A percentile compares a stretch with the other conserved stretches of the same genome.
These are phyloP conservation scores for Thecocarcelia acutangulata DNA, from an alignment of 2,888 invertebrate genomes.

Conservation along the genomic window DNA sequence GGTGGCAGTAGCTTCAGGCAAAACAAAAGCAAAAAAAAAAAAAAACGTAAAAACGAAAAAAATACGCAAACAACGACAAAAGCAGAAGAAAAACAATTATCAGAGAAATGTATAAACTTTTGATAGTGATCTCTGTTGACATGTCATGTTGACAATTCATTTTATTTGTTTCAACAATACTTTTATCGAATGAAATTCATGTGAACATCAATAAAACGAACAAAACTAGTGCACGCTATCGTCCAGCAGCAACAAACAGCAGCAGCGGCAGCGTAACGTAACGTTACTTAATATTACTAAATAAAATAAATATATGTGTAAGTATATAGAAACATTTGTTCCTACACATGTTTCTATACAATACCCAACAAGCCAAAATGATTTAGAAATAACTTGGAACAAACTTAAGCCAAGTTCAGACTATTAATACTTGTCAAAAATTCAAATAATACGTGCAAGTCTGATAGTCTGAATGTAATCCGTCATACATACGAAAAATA, in stretches of 20 bases:
- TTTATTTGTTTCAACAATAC: constrained; percentile 73
- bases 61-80: constrained; percentile 32
- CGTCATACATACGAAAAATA: no score
- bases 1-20: constrained; percentile 32
- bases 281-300: constrained; percentile 27
- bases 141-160: constrained; percentile 79
- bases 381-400: no score
- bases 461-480: no score
- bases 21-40: constrained; percentile 34
- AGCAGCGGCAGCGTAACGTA: constrained; percentile 29
- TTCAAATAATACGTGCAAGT: no score
- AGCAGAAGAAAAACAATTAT: constrained; percentile 43
- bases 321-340: constrained; percentile 5
- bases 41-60: constrained; percentile 69
- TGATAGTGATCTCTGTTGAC: constrained; percentile 78
- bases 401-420: no score
- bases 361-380: no score
- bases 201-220: constrained; percentile 70
- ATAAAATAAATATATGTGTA: background rate
- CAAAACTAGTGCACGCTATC: constrained; percentile 74
- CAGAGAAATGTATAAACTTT: constrained; percentile 69
- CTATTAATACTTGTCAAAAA: no score
- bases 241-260: no score
- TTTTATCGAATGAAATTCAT: constrained; percentile 62
- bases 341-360: background rate